Conservation (phyloP, 2,113 vertebrate species). For the Myotis brandtii region DNA sequence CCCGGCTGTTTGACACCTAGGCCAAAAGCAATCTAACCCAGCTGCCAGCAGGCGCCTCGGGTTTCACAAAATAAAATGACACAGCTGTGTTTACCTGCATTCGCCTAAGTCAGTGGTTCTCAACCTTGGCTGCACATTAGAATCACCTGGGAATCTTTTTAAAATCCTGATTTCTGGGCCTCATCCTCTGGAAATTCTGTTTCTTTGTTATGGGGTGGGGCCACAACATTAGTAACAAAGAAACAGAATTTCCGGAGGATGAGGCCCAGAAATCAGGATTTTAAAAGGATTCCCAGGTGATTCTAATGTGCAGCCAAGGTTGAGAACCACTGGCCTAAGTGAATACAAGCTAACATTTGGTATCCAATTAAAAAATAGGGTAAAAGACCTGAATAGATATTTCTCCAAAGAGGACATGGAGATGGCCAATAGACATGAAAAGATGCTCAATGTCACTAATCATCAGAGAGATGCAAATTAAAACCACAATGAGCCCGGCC, state of each 20-base stretch:
- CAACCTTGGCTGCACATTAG: too few species aligned
- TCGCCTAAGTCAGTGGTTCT: too few species aligned
- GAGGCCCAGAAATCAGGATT: too few species aligned
- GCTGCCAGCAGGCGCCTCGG: not conserved
- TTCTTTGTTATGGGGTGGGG: too few species aligned
- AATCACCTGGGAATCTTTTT: too few species aligned
- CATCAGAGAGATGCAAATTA: not conserved
- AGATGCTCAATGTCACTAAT: not conserved
- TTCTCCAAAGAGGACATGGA: not conserved
- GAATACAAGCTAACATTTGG: not conserved
- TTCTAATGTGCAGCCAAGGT: too few species aligned
- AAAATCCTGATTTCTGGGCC: too few species aligned
- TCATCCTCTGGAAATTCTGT: too few species aligned
- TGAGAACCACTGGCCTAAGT: not conserved
- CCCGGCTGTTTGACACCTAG: conserved; percentile 48
- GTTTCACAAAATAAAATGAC: not conserved
- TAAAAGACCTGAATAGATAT: not conserved
- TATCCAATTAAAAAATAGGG: not conserved
- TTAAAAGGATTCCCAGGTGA: too few species aligned
- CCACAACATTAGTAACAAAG: too few species aligned
- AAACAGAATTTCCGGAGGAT: too few species aligned
- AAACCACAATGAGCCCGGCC: not conserved
- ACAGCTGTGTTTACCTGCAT: not conserved
- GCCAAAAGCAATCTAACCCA: conserved; percentile 16
- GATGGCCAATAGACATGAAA: not conserved